Conservation (phyloP, 2,797 vertebrate species). For the Acomys russatus region DNA sequence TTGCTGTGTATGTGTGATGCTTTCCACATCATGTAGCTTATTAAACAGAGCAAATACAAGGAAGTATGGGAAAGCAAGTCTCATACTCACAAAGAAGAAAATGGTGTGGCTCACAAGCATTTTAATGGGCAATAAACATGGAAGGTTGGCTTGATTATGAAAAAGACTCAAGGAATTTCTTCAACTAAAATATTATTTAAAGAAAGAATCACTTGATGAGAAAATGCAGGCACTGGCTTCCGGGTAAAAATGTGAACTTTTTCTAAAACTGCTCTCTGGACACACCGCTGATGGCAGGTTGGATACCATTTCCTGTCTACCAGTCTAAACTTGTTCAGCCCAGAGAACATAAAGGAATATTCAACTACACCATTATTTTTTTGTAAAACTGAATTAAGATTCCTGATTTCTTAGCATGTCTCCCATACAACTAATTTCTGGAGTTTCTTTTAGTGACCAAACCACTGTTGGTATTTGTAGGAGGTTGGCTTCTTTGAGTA, state of each 20-base stretch:
- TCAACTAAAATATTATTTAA: not conserved
- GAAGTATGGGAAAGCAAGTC: not conserved
- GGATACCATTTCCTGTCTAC: not conserved
- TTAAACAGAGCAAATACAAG: not conserved
- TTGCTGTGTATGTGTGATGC: not conserved
- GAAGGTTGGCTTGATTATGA: not conserved
- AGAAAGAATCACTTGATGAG: slow-evolving; percentile 6
- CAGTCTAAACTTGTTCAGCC: not conserved
- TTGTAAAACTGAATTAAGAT: not conserved
- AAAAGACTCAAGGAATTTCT: not conserved
- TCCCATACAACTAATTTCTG: not conserved
- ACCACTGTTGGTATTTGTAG: not conserved
- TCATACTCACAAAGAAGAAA: not conserved
- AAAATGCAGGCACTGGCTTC: not conserved
- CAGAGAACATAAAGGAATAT: not conserved
- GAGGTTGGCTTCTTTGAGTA: not conserved
- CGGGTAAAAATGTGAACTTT: not conserved
- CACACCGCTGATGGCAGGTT: not conserved
- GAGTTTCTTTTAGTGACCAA: not conserved
- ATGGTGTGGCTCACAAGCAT: not conserved
- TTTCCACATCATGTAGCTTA: not conserved
- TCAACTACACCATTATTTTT: not conserved
- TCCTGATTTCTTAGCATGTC: slow-evolving; percentile 19
- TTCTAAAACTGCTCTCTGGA: not conserved
- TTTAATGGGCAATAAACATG: not conserved